Percentiles rank a stretch among this genome's conserved stretches.
phyloP scores from a whole-genome alignment of 2,797 vertebrate species.

The Melanotaenia parkinsoni region DNA sequence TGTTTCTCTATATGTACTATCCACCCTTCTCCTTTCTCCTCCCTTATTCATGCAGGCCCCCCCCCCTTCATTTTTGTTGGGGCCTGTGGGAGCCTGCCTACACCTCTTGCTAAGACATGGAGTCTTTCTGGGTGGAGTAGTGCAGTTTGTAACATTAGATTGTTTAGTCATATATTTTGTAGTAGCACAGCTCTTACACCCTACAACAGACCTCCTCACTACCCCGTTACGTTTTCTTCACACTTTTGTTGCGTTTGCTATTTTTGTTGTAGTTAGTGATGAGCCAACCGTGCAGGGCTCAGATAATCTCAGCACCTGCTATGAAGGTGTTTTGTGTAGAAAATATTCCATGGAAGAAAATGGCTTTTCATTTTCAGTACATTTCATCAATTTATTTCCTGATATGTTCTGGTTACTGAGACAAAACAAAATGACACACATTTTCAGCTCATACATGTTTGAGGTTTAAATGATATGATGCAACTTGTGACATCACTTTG shows the following conservation, averaged over 20 bases:
- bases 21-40: neutral
- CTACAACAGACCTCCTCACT: neutral
- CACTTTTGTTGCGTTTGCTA: neutral
- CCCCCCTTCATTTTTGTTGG: slow-evolving; percentile 31
- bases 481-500: no score
- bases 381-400: no score
- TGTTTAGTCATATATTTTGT: neutral
- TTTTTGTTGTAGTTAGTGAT: neutral
- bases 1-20: neutral
- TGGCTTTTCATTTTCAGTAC: no score
- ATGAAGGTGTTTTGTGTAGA: no score
- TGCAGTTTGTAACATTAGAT: neutral
- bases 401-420: no score
- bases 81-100: slow-evolving; percentile 67
- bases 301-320: no score
- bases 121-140: slow-evolving; percentile 30
- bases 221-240: neutral
- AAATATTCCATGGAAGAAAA: no score
- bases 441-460: no score
- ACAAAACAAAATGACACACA: no score
- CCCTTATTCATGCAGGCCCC: neutral
- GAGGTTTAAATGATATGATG: no score
- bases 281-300: no score
- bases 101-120: slow-evolving; percentile 56
- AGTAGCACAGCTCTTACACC: neutral